Base-by-base conservation (phyloP, 1,140 invertebrate genomes). In the Adoxophyes honmai region DNA sequence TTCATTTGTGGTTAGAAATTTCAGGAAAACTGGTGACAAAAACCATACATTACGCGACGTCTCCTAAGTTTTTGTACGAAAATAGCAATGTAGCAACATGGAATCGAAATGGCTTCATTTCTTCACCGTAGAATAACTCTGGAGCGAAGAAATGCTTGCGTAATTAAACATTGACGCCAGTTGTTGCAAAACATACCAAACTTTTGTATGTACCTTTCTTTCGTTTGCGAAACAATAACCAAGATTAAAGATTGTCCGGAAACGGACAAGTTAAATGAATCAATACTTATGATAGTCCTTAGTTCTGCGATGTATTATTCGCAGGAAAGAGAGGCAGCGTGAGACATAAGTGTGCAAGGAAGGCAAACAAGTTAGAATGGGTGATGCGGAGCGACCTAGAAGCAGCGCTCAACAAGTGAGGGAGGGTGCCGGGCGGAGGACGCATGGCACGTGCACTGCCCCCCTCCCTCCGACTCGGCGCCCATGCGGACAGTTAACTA, bases 391-490 rank as follows among this genome's bases (percentile, higher is more conserved):
- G 54, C 55, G 55, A 63, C 58, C 42, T 62, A 60, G 65, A 57
- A 60, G 55, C 62, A 65, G 72, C 70, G 76, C 68, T 78, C 81
- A 87, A 84, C 84, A 86, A 86, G 84, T 84, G 76, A 70, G 78
- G 71, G 75, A 33, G 42, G 42, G 16, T 18, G 42, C 64, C 69
- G 71, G 70, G 68, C 65, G 66, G 34, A 67, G 72, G 73, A 73
- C 71, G 80, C 73, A 73, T 76, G 75, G 75, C 76, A 66, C 68
- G 6, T 28, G 68, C 64, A 61, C 67, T 60, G 66, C 66, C 64
- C 60, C 55, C 64, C 48, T 60, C 16, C 68, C 53, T 33, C 61
- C 33, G 59, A 60, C 59, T 48, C 28, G 60, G 44, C 72, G 16
- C 60, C 38, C 64, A 62, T 28, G 38, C 63, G 56, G 58, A 64